Percentiles rank a stretch among this genome's conserved stretches.
Evolutionary conservation across 2,888 invertebrate genomes (phyloP).

Genomic region (Xanthia togata): DNA sequence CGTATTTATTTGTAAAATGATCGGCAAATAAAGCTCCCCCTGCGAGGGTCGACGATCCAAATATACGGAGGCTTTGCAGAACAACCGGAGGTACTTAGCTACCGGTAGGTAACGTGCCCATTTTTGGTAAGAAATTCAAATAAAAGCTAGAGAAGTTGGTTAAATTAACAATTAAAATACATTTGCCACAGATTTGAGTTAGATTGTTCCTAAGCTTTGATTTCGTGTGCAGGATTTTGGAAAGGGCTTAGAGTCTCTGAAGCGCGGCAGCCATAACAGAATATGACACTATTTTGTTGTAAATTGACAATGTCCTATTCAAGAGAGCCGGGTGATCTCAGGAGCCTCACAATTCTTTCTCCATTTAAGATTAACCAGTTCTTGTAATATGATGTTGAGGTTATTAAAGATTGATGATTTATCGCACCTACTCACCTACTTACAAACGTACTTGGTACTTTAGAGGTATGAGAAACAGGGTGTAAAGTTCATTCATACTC

Average conservation of each 20-base stretch:
- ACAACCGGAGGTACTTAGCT: slow-evolving; percentile 26
- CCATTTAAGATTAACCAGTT: no score
- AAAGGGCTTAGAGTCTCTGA: background rate
- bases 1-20: slow-evolving; percentile 87
- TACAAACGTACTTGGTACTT: background rate
- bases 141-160: background rate
- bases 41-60: slow-evolving; percentile 66
- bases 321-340: no score
- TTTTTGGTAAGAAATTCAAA: background rate
- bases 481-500: no score
- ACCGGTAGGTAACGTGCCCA: background rate
- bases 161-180: background rate
- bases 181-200: background rate
- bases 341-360: no score
- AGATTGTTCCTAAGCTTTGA: background rate
- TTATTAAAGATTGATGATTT: no score
- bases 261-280: no score
- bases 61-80: slow-evolving; percentile 70
- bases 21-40: slow-evolving; percentile 81
- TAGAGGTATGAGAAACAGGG: no score
- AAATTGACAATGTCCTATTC: no score
- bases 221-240: background rate
- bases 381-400: no score
- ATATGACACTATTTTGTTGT: background rate
- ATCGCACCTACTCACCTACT: background rate